Conservation (phyloP, 2,113 vertebrate species). For the Thermophis baileyi region DNA sequence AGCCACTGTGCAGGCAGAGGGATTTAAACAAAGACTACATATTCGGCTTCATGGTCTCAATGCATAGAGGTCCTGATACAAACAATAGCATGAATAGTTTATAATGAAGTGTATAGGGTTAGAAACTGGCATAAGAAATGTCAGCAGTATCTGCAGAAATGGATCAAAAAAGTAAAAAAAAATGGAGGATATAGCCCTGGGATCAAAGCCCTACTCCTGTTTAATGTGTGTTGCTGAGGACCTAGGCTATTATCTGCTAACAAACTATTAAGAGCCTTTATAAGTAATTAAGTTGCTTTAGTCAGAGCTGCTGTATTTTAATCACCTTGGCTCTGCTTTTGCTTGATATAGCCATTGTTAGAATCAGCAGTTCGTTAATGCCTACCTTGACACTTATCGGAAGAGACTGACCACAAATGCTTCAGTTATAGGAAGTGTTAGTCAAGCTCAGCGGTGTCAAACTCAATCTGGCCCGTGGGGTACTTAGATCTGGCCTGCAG, state of each 20-base stretch:
- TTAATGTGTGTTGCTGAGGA: background rate
- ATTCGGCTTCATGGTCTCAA: background rate
- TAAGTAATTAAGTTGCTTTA: background rate
- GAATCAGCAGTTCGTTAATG: background rate
- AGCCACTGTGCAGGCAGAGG: background rate
- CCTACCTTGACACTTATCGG: background rate
- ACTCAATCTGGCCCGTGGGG: no score
- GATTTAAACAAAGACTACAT: background rate
- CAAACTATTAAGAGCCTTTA: background rate
- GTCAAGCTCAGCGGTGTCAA: background rate
- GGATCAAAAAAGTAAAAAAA: background rate
- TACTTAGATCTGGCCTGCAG: no score
- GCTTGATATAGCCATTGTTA: background rate
- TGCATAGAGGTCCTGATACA: background rate
- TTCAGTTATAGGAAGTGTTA: background rate
- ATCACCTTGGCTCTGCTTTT: background rate
- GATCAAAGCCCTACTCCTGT: background rate
- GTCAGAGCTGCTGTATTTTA: background rate
- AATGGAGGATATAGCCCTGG: background rate
- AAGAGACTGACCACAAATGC: background rate
- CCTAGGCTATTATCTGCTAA: background rate
- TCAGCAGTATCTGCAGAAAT: background rate
- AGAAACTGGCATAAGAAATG: background rate
- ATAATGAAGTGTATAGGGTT: background rate
- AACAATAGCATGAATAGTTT: background rate